Evolutionary conservation across 2,113 vertebrate genomes (phyloP).

Genomic region (Neotragus pygmaeus): DNA sequence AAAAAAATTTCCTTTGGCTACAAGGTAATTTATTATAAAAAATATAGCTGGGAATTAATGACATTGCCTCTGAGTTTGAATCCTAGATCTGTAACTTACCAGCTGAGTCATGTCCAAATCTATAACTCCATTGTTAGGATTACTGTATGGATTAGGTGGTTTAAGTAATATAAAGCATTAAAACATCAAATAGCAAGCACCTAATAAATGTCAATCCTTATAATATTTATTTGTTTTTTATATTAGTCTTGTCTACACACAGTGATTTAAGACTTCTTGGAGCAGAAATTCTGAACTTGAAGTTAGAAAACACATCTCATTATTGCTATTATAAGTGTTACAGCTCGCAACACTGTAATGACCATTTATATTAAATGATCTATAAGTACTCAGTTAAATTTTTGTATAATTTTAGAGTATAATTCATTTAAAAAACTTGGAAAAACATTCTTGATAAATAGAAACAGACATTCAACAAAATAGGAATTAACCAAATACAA

Average conservation of each 20-base stretch:
- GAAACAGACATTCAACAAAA: conserved; percentile 22
- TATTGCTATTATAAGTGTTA: not conserved
- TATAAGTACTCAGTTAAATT: not conserved
- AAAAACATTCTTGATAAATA: not conserved
- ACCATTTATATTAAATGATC: not conserved
- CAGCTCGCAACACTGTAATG: not conserved
- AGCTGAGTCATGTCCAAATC: not conserved
- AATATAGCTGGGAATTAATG: not conserved
- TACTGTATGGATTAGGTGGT: not conserved
- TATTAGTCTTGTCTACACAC: not conserved
- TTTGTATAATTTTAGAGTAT: not conserved
- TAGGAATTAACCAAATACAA: conserved; percentile 16
- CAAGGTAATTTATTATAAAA: not conserved
- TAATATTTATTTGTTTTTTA: not conserved
- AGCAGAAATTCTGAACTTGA: not conserved
- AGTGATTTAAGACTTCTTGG: not conserved
- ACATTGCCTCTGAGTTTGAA: not conserved
- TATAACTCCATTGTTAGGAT: not conserved
- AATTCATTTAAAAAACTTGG: not conserved
- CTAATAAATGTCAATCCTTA: not conserved
- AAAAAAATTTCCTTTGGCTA: not conserved
- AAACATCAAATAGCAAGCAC: not conserved
- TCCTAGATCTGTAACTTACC: not conserved
- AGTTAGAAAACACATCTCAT: not conserved
- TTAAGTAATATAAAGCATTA: not conserved